A percentile compares a stretch with the other conserved stretches of the same genome.
phyloP scores from a whole-genome alignment of 2,113 vertebrate genomes.

The Henicopernis longicauda region DNA sequence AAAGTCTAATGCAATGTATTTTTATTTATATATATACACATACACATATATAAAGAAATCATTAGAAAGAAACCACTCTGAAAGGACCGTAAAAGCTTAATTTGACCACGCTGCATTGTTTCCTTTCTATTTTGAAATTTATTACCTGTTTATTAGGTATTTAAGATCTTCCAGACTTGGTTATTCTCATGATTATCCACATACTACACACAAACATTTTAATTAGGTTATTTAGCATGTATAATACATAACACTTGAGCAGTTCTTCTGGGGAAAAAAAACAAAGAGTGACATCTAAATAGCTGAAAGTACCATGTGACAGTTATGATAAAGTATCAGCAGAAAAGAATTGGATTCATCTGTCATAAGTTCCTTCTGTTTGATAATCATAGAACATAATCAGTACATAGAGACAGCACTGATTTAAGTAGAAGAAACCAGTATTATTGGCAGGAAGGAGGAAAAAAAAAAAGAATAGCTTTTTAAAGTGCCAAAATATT shows the following conservation, averaged over 20 bases:
- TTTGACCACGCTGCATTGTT: neutral
- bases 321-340: constrained; percentile 1
- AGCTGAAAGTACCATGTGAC: constrained; percentile 26
- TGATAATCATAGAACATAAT: constrained; percentile 35
- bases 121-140: neutral
- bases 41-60: neutral
- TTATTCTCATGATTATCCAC: neutral
- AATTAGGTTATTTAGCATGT: constrained; percentile 48
- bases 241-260: constrained; percentile 32
- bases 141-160: constrained; percentile 1
- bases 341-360: constrained; percentile 21
- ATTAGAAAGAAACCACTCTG: neutral
- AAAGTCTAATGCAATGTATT: neutral
- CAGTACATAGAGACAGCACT: neutral
- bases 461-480: neutral
- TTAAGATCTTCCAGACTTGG: constrained; percentile 3
- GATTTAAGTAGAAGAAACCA: constrained; percentile 24
- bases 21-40: neutral
- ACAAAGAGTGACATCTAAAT: constrained; percentile 12
- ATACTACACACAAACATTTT: constrained; percentile 18
- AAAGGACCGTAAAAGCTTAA: neutral
- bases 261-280: neutral
- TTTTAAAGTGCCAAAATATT: constrained; percentile 13
- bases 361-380: constrained; percentile 30
- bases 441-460: neutral